Conservation (phyloP, 2,113 vertebrate genomes). For the Pituophis catenifer region DNA sequence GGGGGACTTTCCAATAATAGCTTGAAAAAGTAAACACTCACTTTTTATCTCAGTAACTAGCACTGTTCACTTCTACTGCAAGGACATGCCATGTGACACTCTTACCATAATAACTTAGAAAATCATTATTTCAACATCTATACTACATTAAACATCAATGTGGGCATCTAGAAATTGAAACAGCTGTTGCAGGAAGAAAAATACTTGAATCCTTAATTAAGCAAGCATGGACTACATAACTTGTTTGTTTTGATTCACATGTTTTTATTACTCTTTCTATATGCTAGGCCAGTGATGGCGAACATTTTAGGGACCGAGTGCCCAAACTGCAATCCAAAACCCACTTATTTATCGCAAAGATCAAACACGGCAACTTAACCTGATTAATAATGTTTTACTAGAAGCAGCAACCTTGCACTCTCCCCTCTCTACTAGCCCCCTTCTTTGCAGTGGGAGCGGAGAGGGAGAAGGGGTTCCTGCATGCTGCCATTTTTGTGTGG, state of each 20-base stretch:
- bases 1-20: not conserved
- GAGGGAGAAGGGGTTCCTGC: too few species aligned
- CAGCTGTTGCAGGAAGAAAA: not conserved
- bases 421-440: too few species aligned
- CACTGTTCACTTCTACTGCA: not conserved
- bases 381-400: too few species aligned
- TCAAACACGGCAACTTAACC: too few species aligned
- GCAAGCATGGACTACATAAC: not conserved
- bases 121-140: not conserved
- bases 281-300: not conserved
- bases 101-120: not conserved
- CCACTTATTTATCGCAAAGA: too few species aligned
- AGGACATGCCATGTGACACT: not conserved
- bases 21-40: not conserved
- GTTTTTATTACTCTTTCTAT: conserved; percentile 18
- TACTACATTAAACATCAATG: not conserved
- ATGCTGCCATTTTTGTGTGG: too few species aligned
- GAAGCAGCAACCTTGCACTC: too few species aligned
- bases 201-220: not conserved
- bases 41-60: not conserved
- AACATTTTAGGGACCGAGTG: too few species aligned
- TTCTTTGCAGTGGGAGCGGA: too few species aligned
- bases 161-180: not conserved
- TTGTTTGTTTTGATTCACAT: not conserved
- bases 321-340: too few species aligned